Base-by-base conservation (phyloP, 2,888 invertebrate genomes). In the Timandra comae region DNA sequence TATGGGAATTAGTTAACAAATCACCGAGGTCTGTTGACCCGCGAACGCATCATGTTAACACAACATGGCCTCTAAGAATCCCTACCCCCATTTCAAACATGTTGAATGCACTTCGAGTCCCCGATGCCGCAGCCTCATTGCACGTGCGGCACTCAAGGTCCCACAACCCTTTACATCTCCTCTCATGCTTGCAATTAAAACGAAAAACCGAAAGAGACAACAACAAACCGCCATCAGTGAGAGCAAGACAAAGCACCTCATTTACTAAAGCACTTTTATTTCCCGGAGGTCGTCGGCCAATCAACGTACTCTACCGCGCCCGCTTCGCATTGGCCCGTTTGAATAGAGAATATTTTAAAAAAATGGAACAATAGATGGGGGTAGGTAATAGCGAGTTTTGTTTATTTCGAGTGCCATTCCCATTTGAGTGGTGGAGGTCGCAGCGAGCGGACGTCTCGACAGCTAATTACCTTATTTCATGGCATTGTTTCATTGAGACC, bases 261-360 rank as follows among this genome's bases (percentile, higher is more conserved):
- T 84, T 82, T 85, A 74, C 69, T 67, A 65, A 67, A 79, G 82
- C 73, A 79, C 82, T 84, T 84, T 81, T 82, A 81, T 82, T 81
- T 81, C 80, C 73, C 79, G 77, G 72, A 81, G 80, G 81, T 80
- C 73, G 80, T 77, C 80, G 80, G 84, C 85, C 85, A 85, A 85
- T 85, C 84, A 84, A 81, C 82, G 80, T 70, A 72, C 74, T 66
- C 70, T 68, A 59, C 69, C 64, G 67, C 67, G 62, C 75, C 68
- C 67, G 79, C 73, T 71, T 67, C 73, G 67, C 82, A 85, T 84
- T 82, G 84, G 84, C 78, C 79, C 69, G 66, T 78, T 80, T 79
- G 79, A 80, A 84, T 77, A 75, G 78, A 77, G 75, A 80, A 65
- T 68, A 72, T 77, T 76, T 69, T 76, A 74, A 63, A 53, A 71